Evolutionary conservation across 2,113 vertebrate genomes (phyloP).

Genomic region (Coturnix japonica): DNA sequence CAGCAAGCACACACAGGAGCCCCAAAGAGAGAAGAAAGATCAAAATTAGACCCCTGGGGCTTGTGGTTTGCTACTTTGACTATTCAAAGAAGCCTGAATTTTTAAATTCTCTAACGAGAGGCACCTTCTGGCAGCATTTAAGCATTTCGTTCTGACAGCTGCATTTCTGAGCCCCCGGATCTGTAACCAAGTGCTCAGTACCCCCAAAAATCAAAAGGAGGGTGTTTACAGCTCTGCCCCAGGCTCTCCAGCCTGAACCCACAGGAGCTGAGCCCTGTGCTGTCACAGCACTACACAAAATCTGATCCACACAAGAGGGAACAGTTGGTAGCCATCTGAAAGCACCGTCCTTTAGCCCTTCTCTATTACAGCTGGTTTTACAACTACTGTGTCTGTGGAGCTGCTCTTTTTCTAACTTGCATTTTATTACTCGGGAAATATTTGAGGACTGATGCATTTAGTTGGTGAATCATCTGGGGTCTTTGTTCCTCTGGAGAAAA

Average conservation of each 20-base stretch:
- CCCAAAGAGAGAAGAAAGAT: not conserved
- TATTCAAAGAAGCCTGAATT: conserved; percentile 4
- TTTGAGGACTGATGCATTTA: not conserved
- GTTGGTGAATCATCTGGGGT: not conserved
- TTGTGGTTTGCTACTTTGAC: not conserved
- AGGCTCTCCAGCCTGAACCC: not conserved
- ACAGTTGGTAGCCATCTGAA: not conserved
- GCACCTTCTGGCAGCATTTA: not conserved
- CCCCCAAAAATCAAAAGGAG: not conserved
- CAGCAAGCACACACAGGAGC: not conserved
- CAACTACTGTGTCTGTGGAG: not conserved
- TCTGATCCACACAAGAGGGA: not conserved
- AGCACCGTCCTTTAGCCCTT: not conserved
- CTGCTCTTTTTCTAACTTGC: not conserved
- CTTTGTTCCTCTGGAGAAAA: not conserved
- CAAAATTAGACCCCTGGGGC: not conserved
- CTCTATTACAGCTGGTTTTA: not conserved
- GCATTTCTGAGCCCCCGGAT: not conserved
- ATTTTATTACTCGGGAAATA: not conserved
- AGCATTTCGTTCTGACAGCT: not conserved
- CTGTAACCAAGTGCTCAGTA: not conserved
- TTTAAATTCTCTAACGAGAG: not conserved
- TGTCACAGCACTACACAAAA: not conserved
- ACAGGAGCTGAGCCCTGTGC: not conserved
- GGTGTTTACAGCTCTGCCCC: not conserved